Conservation (phyloP, 2,797 vertebrate species). For the Pristis pectinata region DNA sequence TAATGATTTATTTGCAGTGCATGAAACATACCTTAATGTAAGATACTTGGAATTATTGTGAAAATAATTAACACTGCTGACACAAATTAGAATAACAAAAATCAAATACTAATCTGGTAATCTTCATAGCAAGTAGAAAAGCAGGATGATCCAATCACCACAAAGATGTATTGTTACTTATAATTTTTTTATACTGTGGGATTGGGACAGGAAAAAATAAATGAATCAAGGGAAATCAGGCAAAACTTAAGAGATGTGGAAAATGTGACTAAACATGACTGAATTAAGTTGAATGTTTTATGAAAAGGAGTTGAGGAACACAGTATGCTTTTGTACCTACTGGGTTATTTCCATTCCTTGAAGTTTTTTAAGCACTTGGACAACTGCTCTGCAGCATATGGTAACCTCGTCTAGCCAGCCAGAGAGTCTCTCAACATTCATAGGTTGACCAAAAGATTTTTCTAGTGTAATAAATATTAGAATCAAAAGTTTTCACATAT, state of each 20-base stretch:
- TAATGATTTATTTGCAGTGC: no score
- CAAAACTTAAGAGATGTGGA: neutral
- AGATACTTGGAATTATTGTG: no score
- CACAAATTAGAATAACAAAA: no score
- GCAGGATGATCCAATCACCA: neutral
- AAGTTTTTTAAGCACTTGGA: neutral
- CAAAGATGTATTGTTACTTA: neutral
- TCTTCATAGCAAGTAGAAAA: neutral
- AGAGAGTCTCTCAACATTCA: neutral
- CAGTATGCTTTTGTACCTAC: no score
- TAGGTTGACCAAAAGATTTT: neutral
- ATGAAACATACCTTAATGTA: no score
- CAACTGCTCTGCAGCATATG: neutral
- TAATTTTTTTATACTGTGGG: neutral
- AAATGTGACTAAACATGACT: neutral
- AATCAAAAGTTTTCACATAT: neutral
- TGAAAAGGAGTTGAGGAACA: neutral
- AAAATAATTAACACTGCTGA: neutral
- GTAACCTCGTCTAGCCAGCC: neutral
- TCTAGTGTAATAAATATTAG: neutral
- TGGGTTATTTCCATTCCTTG: no score
- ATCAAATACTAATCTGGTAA: neutral
- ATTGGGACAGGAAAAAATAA: no score
- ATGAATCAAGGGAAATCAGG: neutral
- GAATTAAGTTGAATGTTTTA: neutral